A percentile compares a stretch with the other conserved stretches of the same genome.
Evolutionary conservation across 2,888 invertebrate species (phyloP).

Genomic region (Vannuccia rotundouncinata): DNA sequence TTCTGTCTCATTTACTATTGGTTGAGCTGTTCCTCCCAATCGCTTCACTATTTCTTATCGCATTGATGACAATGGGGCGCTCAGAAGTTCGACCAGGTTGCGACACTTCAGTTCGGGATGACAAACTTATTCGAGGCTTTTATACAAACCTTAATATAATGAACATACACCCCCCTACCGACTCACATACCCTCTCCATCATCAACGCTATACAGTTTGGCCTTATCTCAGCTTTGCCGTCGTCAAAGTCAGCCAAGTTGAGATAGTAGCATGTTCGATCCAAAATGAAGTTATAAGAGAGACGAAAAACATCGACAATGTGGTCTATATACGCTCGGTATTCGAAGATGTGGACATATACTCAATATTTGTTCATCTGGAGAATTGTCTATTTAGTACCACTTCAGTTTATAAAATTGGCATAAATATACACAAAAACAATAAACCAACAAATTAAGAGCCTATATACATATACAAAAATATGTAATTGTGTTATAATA

Average conservation of each 20-base stretch:
- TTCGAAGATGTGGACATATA: conserved; percentile 7
- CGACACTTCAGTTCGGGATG: neutral
- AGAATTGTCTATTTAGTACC: neutral
- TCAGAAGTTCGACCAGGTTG: neutral
- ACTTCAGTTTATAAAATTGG: neutral
- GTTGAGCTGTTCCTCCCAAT: neutral
- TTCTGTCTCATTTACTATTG: neutral
- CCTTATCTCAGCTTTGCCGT: neutral
- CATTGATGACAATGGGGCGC: conserved; percentile 5
- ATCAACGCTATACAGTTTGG: neutral
- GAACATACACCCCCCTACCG: neutral
- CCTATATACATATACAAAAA: no score
- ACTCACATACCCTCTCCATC: neutral
- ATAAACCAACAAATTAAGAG: neutral
- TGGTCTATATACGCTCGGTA: conserved; percentile 7
- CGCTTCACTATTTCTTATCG: conserved; percentile 2
- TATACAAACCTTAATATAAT: neutral
- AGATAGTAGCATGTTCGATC: conserved; percentile 22
- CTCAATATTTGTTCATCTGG: neutral
- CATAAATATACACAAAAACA: neutral
- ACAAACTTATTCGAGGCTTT: conserved; percentile 4
- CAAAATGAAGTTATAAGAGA: conserved; percentile 11
- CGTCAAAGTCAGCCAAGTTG: conserved; percentile 23
- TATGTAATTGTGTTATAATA: no score
- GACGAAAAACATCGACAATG: conserved; percentile 2